phyloP scores from a whole-genome alignment of 2,113 vertebrate genomes.

The Salminus brasiliensis region DNA sequence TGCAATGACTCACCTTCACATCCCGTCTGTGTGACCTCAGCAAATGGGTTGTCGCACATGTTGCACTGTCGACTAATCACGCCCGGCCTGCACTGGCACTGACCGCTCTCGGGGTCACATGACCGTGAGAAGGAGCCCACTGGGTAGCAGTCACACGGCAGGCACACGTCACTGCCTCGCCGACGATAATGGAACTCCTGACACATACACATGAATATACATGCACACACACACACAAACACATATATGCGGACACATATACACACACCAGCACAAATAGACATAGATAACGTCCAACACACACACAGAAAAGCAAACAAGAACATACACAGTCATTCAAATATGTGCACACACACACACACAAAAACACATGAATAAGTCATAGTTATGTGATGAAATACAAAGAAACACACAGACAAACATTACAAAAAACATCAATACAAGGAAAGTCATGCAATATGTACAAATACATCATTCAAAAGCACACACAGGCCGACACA shows the following conservation, averaged over 20 bases:
- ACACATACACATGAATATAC: slow-evolving; percentile 18
- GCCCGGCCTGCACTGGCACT: slow-evolving; percentile 91
- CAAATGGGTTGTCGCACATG: slow-evolving; percentile 93
- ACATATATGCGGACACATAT: background rate
- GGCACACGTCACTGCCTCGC: slow-evolving; percentile 85
- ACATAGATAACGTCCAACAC: background rate
- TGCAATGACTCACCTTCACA: slow-evolving; percentile 93
- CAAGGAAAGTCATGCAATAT: background rate
- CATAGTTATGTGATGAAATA: background rate
- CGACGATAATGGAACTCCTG: slow-evolving; percentile 94
- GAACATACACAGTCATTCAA: too few species aligned
- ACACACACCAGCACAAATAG: background rate
- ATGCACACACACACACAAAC: background rate
- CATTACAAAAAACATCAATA: too few species aligned
- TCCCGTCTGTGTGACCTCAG: slow-evolving; percentile 92
- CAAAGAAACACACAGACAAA: background rate
- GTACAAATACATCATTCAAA: background rate
- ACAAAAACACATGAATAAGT: background rate
- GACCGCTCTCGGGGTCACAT: slow-evolving; percentile 87
- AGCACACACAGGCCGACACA: background rate
- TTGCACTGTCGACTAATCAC: slow-evolving; percentile 97
- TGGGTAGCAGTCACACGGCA: slow-evolving; percentile 96
- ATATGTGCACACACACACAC: too few species aligned
- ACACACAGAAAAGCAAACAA: background rate
- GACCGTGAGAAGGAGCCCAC: slow-evolving; percentile 92